A percentile compares a stretch with the other conserved stretches of the same genome.
Conservation (phyloP, 2,888 invertebrate genomes). For the Ichneumon xanthorius region DNA sequence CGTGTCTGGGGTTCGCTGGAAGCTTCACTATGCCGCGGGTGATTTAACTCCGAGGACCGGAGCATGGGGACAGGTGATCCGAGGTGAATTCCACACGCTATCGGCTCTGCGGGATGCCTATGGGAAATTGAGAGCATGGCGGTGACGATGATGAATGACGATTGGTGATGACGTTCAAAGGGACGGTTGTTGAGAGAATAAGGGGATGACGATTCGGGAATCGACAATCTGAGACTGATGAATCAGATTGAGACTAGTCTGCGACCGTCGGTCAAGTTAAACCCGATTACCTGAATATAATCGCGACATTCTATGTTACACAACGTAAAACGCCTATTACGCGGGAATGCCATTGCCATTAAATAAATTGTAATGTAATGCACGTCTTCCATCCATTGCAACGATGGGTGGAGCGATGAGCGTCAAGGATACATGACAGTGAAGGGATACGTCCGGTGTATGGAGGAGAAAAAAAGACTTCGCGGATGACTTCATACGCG, state of each 20-base stretch:
- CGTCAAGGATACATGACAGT: not conserved
- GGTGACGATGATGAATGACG: slow-evolving; percentile 55
- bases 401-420: not conserved
- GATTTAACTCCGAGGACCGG: slow-evolving; percentile 49
- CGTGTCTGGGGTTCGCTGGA: slow-evolving; percentile 21
- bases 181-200: slow-evolving; percentile 19
- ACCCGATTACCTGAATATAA: not conserved
- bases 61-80: slow-evolving; percentile 52
- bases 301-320: not conserved
- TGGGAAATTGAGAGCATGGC: slow-evolving; percentile 13
- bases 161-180: slow-evolving; percentile 50
- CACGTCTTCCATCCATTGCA: not conserved
- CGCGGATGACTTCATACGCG: not conserved
- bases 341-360: not conserved
- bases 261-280: not conserved
- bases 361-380: not conserved
- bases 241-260: slow-evolving; percentile 8
- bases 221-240: not conserved
- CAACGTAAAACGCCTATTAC: not conserved
- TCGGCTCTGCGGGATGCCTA: slow-evolving; percentile 19
- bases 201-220: not conserved
- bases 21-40: slow-evolving; percentile 31
- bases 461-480: not conserved
- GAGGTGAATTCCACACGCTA: slow-evolving; percentile 47
- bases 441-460: not conserved